A percentile compares a stretch with the other conserved stretches of the same genome.
Evolutionary conservation across 2,113 vertebrate genomes (phyloP).

Genomic region (Murina feae): DNA sequence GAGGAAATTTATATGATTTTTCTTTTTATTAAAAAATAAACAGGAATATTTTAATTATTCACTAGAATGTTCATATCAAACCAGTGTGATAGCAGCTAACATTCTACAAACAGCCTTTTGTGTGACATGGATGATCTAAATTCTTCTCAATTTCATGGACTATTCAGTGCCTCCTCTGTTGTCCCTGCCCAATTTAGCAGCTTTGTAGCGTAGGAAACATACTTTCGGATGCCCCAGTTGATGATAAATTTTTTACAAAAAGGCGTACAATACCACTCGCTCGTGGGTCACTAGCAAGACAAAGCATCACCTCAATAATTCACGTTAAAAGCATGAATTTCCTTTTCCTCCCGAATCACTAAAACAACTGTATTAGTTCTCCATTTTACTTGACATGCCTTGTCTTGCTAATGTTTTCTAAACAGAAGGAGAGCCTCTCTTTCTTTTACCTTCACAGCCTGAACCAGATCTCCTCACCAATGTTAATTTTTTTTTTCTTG

Average conservation of each 20-base stretch:
- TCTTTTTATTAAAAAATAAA: conserved; percentile 86
- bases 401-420: not conserved
- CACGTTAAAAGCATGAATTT: not conserved
- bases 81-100: conserved; percentile 62
- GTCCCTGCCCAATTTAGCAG: conserved; percentile 75
- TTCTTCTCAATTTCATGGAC: conserved; percentile 56
- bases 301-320: conserved; percentile 1
- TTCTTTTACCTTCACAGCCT: not conserved
- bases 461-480: not conserved
- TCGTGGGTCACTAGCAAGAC: not conserved
- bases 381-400: not conserved
- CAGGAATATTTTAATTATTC: conserved; percentile 83
- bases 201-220: conserved; percentile 56
- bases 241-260: conserved; percentile 59
- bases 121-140: conserved; percentile 59
- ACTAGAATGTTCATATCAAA: conserved; percentile 79
- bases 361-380: not conserved
- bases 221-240: not conserved
- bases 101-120: conserved; percentile 48
- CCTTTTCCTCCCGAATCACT: not conserved
- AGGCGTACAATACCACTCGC: not conserved
- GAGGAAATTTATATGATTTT: conserved; percentile 73
- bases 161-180: conserved; percentile 54
- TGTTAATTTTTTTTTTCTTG: not conserved
- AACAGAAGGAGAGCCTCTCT: not conserved